Evolutionary conservation across 64 coral and sea anemone species (phyloP), one percentile per base, ranked within the genome.

Genomic region (Porites australiensis): DNA sequence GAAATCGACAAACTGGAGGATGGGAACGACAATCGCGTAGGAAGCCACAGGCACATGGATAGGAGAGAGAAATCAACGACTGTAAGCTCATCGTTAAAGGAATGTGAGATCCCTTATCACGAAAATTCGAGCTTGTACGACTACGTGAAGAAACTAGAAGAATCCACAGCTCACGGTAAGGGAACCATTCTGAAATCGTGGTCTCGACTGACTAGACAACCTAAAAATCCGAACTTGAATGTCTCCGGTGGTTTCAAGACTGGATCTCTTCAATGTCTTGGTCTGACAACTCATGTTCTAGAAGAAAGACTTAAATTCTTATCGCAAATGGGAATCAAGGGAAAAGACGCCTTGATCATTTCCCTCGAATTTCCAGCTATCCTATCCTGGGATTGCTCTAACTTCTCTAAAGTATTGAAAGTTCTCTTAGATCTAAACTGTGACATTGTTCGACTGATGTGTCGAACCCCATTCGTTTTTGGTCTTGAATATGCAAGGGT

Each of bases 401-500:
- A 70, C 55, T 94, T 99, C 58, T 53, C 43, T 64, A 72, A 77
- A 50, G 94, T 99, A 71, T 50, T 93, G 8, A 74, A 88, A 77
- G 12, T 99, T 11, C 59, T 99, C 23, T 91, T 94, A 66, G 88
- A 72, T 77, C 94, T 96, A 70, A 92, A 82, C 6, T 99, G 98
- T 51, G 93, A 99, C 73, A 74, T 94, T 54, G 63, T 92, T 6
- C 92, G 83, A 16, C 79, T 95, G 68, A 72, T 99, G 70, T 88
- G 89, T 6, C 94, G 90, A 55, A 92, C 83, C 19, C 91, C 98
- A 11, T 92, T 88, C 79, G 90, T 99, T n/a, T 99, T 99, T 89
- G 88, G 85, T 2, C 57, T 99, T 21, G 95, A 85, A 18, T 63
- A 69, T 68, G 63, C 51, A 59, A 75, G 90, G n/a, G 79, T 87